Base-by-base conservation (phyloP, 2,888 invertebrate species). In the Dioctria linearis region DNA sequence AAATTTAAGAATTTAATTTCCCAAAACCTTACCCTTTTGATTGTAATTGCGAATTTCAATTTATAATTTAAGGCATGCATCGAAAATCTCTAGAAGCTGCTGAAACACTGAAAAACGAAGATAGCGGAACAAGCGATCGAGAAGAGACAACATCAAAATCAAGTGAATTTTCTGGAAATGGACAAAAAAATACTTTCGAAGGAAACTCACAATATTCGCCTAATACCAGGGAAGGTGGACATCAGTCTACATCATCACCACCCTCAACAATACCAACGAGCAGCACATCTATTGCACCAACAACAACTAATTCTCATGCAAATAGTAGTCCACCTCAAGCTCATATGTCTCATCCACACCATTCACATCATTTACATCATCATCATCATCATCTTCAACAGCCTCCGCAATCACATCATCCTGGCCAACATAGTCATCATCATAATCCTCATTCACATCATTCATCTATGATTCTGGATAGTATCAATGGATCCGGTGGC, bases 81-180 rank as follows among this genome's bases (percentile, higher is more conserved):
- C 95, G 98, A 86, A 99, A 99, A 91, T 98, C 98, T 73, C 90
- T 98, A 87, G 99, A 99, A 91, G 98, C 99, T 79, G 97, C 98
- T 84, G 96, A 96, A 86, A 96, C 98, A 88, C 93, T 98, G 83
- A 97, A 96, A 89, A 83, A 83, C 78, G 97, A 97, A 86, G 91
- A 92, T 83, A 92, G 92, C 80, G 91, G 91, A 83, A 93, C 92
- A 85, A 93, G 93, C 87, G 95, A 94, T 86, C 93, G 93, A 85
- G 92, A 91, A 82, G 90, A 91, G 63, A 90, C 90, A 25, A 90
- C 90, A 80, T 90, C 91, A 85, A 90, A 91, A 83, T 90, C 90
- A 37, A 93, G 92, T 86, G 93, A 93, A 88, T 91, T 80, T 54
- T 82, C 83, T 2, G 83, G 75, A 59, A 69, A 66, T 6, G 85